phyloP scores from a whole-genome alignment of 2,888 invertebrate genomes.

The Heliconius charithonia region DNA sequence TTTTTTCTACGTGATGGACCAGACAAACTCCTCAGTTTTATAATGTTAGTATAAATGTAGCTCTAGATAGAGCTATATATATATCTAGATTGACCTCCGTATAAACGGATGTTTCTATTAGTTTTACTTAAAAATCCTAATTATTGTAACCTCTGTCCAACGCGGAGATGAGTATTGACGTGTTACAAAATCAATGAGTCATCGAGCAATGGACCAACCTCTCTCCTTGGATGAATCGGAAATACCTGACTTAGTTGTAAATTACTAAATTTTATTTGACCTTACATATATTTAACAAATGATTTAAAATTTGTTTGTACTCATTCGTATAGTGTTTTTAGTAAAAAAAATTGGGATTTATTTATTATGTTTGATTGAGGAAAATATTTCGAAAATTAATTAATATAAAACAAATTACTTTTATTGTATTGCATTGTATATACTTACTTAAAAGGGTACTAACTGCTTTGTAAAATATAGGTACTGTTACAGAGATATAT shows the following conservation, averaged over 20 bases:
- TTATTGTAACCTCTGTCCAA: constrained; percentile 28
- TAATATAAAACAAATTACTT: too few species aligned
- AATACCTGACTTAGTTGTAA: constrained; percentile 32
- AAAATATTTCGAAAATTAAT: too few species aligned
- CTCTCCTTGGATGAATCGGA: constrained; percentile 32
- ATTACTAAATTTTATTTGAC: constrained; percentile 15
- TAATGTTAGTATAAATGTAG: neutral
- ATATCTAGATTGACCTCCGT: neutral
- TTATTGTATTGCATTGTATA: too few species aligned
- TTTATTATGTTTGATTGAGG: too few species aligned
- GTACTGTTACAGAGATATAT: too few species aligned
- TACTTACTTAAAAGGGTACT: too few species aligned
- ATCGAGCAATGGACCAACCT: constrained; percentile 34
- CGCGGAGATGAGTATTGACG: constrained; percentile 14
- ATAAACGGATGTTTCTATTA: constrained; percentile 13
- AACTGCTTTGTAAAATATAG: too few species aligned
- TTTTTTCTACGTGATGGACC: too few species aligned
- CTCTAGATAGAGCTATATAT: neutral
- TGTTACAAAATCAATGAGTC: constrained; percentile 33
- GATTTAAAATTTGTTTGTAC: neutral
- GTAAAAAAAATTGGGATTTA: too few species aligned
- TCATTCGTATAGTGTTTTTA: too few species aligned
- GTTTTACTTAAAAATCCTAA: constrained; percentile 14
- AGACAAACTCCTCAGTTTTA: too few species aligned
- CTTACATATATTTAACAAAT: neutral